A percentile compares a stretch with the other conserved stretches of the same genome.
Evolutionary conservation across 1,140 invertebrate species (phyloP).

Genomic region (Drosophila mayri): DNA sequence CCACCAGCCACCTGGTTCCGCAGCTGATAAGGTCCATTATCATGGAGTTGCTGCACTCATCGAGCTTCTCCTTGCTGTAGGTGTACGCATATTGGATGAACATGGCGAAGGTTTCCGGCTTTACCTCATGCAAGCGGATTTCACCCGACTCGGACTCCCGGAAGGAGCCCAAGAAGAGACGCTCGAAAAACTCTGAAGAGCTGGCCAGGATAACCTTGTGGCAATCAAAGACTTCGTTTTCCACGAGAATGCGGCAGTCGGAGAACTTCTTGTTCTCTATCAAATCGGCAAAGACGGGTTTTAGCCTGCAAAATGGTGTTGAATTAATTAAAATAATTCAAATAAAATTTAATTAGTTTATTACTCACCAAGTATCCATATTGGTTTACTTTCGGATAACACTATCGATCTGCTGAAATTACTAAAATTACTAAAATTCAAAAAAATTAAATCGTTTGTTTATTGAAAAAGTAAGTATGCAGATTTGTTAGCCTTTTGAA

Average conservation of each 20-base stretch:
- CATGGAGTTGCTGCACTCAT: background rate
- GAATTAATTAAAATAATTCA: background rate
- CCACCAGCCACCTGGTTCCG: conserved; percentile 19
- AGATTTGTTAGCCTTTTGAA: too few species aligned
- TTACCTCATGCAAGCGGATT: conserved; percentile 12
- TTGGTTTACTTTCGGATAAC: background rate
- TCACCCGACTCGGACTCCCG: conserved; percentile 3
- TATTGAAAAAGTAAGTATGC: too few species aligned
- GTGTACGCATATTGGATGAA: conserved; percentile 27
- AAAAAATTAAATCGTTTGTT: too few species aligned
- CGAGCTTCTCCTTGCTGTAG: background rate
- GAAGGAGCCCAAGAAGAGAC: conserved; percentile 35
- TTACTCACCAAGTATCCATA: conserved; percentile 5
- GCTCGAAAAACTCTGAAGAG: conserved; percentile 41
- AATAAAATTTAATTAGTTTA: background rate
- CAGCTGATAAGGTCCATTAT: conserved; percentile 1
- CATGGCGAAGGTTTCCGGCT: conserved; percentile 3
- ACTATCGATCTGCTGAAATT: background rate
- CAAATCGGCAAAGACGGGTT: background rate
- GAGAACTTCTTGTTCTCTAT: conserved; percentile 18
- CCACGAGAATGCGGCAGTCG: conserved; percentile 32
- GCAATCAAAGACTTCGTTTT: conserved; percentile 14
- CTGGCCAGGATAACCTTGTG: conserved; percentile 30
- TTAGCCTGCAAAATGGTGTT: conserved; percentile 1
- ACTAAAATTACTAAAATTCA: too few species aligned